phyloP scores from a whole-genome alignment of 1,140 invertebrate genomes.

The Penaeus japonicus region DNA sequence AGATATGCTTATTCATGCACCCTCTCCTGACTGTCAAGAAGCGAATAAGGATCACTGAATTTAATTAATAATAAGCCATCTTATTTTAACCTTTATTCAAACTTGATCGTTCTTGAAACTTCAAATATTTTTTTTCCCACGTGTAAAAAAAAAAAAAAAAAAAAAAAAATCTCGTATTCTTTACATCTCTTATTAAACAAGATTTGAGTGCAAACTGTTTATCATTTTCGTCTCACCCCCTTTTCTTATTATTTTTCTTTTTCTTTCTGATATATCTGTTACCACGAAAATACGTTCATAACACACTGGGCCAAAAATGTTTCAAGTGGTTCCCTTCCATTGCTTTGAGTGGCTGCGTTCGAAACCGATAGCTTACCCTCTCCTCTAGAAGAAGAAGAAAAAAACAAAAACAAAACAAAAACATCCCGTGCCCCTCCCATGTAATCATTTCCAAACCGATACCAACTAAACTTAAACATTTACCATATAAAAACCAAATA shows the following conservation, averaged over 20 bases:
- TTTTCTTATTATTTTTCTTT: neutral
- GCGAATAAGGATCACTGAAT: no score
- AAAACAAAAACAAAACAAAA: no score
- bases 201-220: neutral
- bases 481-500: no score
- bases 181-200: neutral
- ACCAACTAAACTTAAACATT: no score
- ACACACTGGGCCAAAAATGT: constrained; percentile 40
- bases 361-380: neutral
- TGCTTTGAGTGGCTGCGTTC: constrained; percentile 47
- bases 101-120: no score
- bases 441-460: no score
- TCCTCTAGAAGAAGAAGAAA: neutral
- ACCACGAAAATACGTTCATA: constrained; percentile 42
- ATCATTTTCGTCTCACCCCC: neutral
- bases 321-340: constrained; percentile 49
- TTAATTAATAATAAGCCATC: no score
- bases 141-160: neutral
- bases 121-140: no score
- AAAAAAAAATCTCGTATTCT: no score
- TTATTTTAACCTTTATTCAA: no score
- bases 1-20: no score
- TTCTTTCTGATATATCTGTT: constrained; percentile 16
- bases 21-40: no score
- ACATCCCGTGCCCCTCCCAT: neutral